Evolutionary conservation across 2,113 vertebrate species (phyloP).

Genomic region (Halichoeres trimaculatus): DNA sequence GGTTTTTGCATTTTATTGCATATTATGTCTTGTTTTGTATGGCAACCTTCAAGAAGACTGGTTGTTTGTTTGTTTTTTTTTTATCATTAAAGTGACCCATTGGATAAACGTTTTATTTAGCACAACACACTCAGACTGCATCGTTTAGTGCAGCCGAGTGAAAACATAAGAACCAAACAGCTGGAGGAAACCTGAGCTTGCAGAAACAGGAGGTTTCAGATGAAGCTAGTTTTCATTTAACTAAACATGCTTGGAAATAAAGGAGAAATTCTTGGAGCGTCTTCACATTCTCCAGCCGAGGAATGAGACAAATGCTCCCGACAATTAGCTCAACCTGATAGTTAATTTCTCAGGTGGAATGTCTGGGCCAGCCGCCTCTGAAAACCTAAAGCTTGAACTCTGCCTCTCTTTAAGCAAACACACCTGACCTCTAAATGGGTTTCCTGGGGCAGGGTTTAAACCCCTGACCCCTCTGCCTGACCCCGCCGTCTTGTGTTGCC

Average conservation of each 20-base stretch:
- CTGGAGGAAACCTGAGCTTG: not conserved
- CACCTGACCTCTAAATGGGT: conserved; percentile 74
- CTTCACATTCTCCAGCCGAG: conserved; percentile 10
- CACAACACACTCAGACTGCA: no score
- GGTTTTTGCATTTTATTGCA: no score
- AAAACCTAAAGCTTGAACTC: conserved; percentile 69
- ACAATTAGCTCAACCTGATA: conserved; percentile 72
- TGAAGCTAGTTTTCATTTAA: not conserved
- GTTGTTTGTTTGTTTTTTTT: no score
- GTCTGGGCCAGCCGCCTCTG: conserved; percentile 55
- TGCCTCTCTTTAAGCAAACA: conserved; percentile 77
- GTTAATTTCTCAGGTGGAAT: conserved; percentile 71
- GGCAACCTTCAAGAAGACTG: no score
- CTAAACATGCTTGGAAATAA: not conserved
- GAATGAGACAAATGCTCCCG: conserved; percentile 64
- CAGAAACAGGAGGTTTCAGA: not conserved
- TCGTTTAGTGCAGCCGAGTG: not conserved
- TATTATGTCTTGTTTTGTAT: no score
- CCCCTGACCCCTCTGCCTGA: conserved; percentile 69
- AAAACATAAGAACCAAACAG: not conserved
- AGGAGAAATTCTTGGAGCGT: not conserved
- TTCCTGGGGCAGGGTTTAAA: conserved; percentile 78
- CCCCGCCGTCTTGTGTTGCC: conserved; percentile 60
- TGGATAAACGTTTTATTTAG: no score
- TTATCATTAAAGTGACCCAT: no score